Percentiles rank a stretch among this genome's conserved stretches.
Evolutionary conservation across 2,113 vertebrate species (phyloP).

Genomic region (Zootoca vivipara): DNA sequence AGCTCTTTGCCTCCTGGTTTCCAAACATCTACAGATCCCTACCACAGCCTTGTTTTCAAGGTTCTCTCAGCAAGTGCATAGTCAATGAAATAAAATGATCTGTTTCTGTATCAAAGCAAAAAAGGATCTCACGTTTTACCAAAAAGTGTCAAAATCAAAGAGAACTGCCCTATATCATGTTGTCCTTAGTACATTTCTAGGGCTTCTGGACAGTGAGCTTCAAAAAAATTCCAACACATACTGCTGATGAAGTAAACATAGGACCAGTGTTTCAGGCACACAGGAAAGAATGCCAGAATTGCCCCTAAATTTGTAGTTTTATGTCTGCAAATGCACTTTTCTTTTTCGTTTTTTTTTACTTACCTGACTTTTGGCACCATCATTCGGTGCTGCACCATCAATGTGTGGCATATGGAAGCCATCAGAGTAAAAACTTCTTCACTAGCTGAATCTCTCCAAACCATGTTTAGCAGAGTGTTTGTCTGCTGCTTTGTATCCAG

Average conservation of each 20-base stretch:
- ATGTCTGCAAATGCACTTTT: neutral
- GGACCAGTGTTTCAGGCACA: rapidly evolving
- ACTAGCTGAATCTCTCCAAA: slow-evolving; percentile 95
- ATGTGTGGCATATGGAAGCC: slow-evolving; percentile 95
- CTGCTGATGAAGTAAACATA: neutral
- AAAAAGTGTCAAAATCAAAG: neutral
- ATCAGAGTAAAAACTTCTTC: slow-evolving; percentile 90
- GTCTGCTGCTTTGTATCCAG: slow-evolving; percentile 96
- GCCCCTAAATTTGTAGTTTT: neutral
- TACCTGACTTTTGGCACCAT: slow-evolving; percentile 98
- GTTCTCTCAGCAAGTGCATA: neutral
- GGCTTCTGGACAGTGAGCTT: neutral
- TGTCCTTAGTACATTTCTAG: neutral
- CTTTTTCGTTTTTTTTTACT: slow-evolving; percentile 45
- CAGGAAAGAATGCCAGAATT: neutral
- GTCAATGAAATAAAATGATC: no score
- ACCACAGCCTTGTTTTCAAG: neutral
- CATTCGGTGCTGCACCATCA: slow-evolving; percentile 98
- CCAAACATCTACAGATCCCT: neutral
- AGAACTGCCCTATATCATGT: neutral
- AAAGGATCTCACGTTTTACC: neutral
- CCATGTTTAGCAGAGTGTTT: slow-evolving; percentile 90
- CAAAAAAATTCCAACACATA: neutral
- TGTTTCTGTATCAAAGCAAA: neutral
- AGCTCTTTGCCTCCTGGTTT: neutral